Evolutionary conservation across 2,888 invertebrate genomes (phyloP), one percentile per base, ranked within the genome.

Genomic region (Siphonodentalium dalli): DNA sequence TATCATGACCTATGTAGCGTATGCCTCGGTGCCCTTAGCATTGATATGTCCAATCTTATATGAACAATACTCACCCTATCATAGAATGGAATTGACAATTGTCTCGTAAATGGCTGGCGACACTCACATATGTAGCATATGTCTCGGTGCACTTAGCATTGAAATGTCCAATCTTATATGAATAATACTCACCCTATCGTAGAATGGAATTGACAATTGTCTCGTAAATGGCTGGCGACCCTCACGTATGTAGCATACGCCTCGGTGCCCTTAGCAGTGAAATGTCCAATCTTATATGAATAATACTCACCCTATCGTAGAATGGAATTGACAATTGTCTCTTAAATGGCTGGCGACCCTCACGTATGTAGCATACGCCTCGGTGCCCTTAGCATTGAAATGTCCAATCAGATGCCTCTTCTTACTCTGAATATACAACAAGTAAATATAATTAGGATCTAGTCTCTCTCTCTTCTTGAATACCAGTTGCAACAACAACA

Each of bases 311-410:
- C 94, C 97, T 83, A 94, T 90, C 1, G 93, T 94, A 72, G 89
- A 91, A 81, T 92, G 90, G 79, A 99, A 99, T 61, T 90, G 87
- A 77, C 99, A 99, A 75, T 99, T 98, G 76, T 99, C 94, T 77
- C 97, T 91, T 8, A 97, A 85, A 75, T 90, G 90, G 6, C 89
- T 89, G 0, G 97, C 75, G 6, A 77, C 67, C 56, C 76, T 75
- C 31, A 58, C 43, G 62, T 72, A 81, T 26, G 64, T 65, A 31
- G 56, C 62, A 61, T 74, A 81, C 33, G 58, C 64, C 5, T 69
- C 69, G 5, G 72, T 65, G 8, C 72, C 65, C 40, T 75, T 72
- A 40, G 61, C 65, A 3, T 91, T 91, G 83, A 95, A 94, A 80
- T 93, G 96, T 1, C 93, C 95, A 67, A 97, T 90, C 41, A 97